Evolutionary conservation across 2,113 vertebrate species (phyloP), one percentile per base, ranked within the genome.

Genomic region (Megaceryle maxima): DNA sequence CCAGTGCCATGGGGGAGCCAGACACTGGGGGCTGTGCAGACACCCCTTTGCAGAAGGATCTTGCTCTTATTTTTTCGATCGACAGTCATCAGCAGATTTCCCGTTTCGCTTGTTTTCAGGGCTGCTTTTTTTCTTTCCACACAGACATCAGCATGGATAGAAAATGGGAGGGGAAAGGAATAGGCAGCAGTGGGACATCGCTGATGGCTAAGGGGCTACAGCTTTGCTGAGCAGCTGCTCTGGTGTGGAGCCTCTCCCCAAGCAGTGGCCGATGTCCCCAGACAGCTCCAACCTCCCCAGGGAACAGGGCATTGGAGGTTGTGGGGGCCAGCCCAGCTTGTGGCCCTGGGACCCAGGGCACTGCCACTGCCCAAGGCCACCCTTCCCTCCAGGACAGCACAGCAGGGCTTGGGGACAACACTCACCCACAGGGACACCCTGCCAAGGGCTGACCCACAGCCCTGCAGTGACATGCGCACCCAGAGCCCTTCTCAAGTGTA

Each of bases 401-500:
- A 11, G 0, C 2, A 0, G 19, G 22, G 29, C 33, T n/a, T 11
- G 55, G 53, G 43, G 68, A 88, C 66, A 74, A 33, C 0, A 0
- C 22, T 62, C 37, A 15, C 0, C 24, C 80, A 35, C 19, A 51
- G 29, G 62, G 60, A 57, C 43, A 19, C 6, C 53, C n/a, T 14
- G 24, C 29, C 43, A 12, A 53, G 51, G 64, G 37, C 41, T 51
- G 60, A 48, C 50, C 73, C 66, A 0, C n/a, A 50, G 46, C 64
- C 41, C 43, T 7, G 66, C 48, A 62, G 56, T 2, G 4, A 72
- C 4, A 0, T 5, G 20, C 33, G 26, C 39, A 37, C 24, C n/a
- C 44, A 8, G 16, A 53, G 62, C 53, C 87, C 76, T 41, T 22
- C 59, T 43, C 57, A 59, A 83, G 78, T 24, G 57, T 64, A 72